These are phyloP conservation scores for Bryconaethiops microstoma DNA, from an alignment of 2,797 vertebrate genomes.

Conservation along the genomic window DNA sequence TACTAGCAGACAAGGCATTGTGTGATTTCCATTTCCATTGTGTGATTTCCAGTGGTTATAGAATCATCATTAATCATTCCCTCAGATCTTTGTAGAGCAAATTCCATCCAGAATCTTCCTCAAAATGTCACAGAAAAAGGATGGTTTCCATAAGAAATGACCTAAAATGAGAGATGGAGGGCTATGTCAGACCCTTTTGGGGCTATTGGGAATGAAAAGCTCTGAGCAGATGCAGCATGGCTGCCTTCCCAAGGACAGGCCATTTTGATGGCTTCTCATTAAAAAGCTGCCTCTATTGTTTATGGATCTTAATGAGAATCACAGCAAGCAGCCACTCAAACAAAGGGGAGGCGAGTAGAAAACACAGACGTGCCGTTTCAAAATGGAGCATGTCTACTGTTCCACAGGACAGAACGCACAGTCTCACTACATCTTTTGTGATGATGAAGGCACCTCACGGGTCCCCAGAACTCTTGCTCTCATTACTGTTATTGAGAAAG, in stretches of 20 bases:
- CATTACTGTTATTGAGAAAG: constrained; percentile 71
- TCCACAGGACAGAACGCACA: constrained; percentile 39
- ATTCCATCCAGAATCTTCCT: constrained; percentile 51
- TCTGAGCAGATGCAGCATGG: constrained; percentile 65
- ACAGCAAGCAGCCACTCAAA: constrained; percentile 61
- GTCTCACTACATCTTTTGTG: constrained; percentile 57
- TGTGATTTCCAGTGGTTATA: constrained; percentile 16
- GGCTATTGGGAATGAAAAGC: constrained; percentile 62
- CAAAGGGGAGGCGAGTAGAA: constrained; percentile 62
- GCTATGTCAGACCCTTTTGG: constrained; percentile 26
- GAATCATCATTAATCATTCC: constrained; percentile 63
- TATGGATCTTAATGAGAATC: constrained; percentile 77
- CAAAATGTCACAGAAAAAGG: constrained; percentile 42
- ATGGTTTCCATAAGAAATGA: constrained; percentile 65
- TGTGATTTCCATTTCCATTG: constrained; percentile 45
- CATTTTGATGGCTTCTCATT: constrained; percentile 73
- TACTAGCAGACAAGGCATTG: constrained; percentile 58
- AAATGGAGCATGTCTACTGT: constrained; percentile 60
- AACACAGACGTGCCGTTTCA: constrained; percentile 59
- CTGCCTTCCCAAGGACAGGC: constrained; percentile 73
- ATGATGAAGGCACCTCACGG: constrained; percentile 48
- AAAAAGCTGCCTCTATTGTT: constrained; percentile 74
- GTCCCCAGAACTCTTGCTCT: constrained; percentile 61
- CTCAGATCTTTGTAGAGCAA: constrained; percentile 54
- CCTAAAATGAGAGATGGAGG: constrained; percentile 51